Percentiles rank a stretch among this genome's conserved stretches.
These are phyloP conservation scores for Imbricaverruca yamaguchii DNA, from an alignment of 2,888 invertebrate genomes.

Conservation along the genomic window DNA sequence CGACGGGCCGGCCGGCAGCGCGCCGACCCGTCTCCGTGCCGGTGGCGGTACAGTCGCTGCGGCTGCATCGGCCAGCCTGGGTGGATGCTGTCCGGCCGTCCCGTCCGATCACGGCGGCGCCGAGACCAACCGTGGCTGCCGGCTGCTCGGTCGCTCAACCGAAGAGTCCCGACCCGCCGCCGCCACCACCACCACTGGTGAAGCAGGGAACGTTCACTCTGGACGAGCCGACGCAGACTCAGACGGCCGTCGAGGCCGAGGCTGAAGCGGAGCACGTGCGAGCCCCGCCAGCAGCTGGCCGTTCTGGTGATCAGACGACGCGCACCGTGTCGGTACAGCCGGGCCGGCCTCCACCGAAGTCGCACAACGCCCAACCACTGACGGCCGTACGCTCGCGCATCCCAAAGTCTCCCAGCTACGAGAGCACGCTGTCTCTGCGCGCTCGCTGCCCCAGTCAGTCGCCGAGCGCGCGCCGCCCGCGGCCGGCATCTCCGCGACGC, in stretches of 20 bases:
- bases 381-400: neutral
- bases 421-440: neutral
- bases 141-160: neutral
- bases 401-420: constrained; percentile 7
- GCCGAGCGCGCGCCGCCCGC: constrained; percentile 3
- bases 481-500: constrained; percentile 12
- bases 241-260: neutral
- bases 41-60: neutral
- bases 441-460: constrained; percentile 27
- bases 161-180: neutral
- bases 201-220: constrained; percentile 16
- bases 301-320: neutral
- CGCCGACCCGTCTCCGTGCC: neutral
- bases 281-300: neutral
- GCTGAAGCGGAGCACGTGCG: neutral
- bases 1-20: constrained; percentile 29
- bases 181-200: neutral
- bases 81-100: neutral
- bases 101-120: neutral
- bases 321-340: neutral
- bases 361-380: neutral
- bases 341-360: constrained; percentile 10
- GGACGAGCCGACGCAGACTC: neutral
- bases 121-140: neutral
- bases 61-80: constrained; percentile 31